phyloP scores from a whole-genome alignment of 2,888 invertebrate genomes.

The Troilus luridus region DNA sequence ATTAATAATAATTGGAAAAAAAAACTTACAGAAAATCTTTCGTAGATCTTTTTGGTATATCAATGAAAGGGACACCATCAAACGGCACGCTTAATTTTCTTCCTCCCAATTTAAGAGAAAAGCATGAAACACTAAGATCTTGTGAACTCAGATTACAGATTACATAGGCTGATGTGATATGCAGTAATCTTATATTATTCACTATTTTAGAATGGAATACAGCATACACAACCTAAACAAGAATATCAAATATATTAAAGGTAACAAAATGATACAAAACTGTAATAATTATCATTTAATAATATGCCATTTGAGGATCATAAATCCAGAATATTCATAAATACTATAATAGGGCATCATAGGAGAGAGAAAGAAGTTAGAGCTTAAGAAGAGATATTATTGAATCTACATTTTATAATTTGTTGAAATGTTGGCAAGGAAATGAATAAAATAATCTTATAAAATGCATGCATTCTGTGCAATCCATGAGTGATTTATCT shows the following conservation, averaged over 20 bases:
- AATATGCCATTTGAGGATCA: not conserved
- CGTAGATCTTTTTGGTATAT: slow-evolving; percentile 25
- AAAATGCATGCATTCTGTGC: no score
- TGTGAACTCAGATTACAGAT: slow-evolving; percentile 75
- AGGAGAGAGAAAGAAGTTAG: not conserved
- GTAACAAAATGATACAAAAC: not conserved
- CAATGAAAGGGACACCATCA: slow-evolving; percentile 35
- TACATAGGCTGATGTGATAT: slow-evolving; percentile 76
- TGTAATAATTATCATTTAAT: not conserved
- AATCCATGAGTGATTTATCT: no score
- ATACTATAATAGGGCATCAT: not conserved
- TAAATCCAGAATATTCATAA: not conserved
- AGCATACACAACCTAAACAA: slow-evolving; percentile 74
- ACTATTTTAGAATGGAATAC: slow-evolving; percentile 77
- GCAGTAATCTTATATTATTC: slow-evolving; percentile 78
- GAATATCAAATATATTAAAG: not conserved
- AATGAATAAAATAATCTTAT: no score
- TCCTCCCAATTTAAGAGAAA: slow-evolving; percentile 68
- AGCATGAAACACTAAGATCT: slow-evolving; percentile 73
- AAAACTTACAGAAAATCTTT: slow-evolving; percentile 50
- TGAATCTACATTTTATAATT: no score
- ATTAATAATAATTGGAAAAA: not conserved
- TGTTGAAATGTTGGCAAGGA: no score
- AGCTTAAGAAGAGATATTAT: no score
- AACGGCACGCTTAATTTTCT: slow-evolving; percentile 40